Evolutionary conservation across 1,140 invertebrate genomes (phyloP).

Genomic region (Macrocentrus cingulum): DNA sequence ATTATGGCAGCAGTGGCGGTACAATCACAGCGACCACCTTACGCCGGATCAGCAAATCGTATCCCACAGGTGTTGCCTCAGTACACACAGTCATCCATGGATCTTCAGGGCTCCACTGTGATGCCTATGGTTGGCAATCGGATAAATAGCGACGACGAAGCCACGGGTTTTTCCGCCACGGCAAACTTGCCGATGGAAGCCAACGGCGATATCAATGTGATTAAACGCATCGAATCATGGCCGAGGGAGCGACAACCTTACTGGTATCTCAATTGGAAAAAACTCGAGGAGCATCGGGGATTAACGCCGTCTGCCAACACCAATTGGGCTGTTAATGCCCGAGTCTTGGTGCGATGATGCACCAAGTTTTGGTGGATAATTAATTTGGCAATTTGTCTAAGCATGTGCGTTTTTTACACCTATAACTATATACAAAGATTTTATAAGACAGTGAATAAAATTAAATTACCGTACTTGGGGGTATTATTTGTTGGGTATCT

Average conservation of each 20-base stretch:
- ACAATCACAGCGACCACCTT: slow-evolving; percentile 35
- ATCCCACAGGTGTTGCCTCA: slow-evolving; percentile 37
- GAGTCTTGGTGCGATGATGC: too few species aligned
- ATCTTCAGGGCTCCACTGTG: neutral
- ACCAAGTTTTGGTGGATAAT: too few species aligned
- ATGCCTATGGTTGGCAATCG: slow-evolving; percentile 5
- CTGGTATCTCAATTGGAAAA: slow-evolving; percentile 61
- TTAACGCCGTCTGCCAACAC: slow-evolving; percentile 5
- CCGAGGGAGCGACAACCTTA: slow-evolving; percentile 62
- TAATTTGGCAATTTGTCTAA: too few species aligned
- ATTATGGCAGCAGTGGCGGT: slow-evolving; percentile 19
- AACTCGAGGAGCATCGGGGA: slow-evolving; percentile 53
- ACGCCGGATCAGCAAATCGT: slow-evolving; percentile 31
- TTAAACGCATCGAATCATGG: slow-evolving; percentile 57
- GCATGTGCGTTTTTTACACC: too few species aligned
- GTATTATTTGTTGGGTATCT: too few species aligned
- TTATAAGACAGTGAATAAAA: too few species aligned
- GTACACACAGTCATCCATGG: slow-evolving; percentile 22
- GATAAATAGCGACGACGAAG: neutral
- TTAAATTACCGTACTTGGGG: too few species aligned
- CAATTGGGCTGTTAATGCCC: neutral
- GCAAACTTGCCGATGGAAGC: slow-evolving; percentile 55
- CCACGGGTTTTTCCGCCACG: slow-evolving; percentile 17
- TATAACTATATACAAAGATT: too few species aligned
- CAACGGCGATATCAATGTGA: slow-evolving; percentile 52